Conservation (phyloP, 2,113 vertebrate genomes). For the Pluvialis apricaria region DNA sequence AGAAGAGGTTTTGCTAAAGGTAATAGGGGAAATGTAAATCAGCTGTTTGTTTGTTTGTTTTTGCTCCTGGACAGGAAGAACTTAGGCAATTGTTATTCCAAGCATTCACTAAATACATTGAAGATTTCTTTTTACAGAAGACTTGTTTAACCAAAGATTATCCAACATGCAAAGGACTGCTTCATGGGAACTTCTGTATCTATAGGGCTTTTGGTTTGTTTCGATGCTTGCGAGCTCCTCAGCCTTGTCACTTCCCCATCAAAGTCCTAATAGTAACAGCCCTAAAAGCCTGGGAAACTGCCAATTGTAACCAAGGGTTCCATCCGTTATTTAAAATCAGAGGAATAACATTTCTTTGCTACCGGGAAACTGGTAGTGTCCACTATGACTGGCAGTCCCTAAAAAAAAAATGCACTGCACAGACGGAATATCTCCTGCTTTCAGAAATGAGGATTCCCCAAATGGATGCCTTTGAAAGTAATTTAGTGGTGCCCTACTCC, state of each 20-base stretch:
- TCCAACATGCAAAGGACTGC: neutral
- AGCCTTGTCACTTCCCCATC: neutral
- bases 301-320: neutral
- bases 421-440: neutral
- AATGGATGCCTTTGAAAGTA: neutral
- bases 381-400: neutral
- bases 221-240: neutral
- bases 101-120: neutral
- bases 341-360: neutral
- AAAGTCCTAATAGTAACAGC: neutral
- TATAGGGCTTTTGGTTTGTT: neutral
- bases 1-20: neutral
- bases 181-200: neutral
- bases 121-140: neutral
- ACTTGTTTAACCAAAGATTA: conserved; percentile 5
- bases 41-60: neutral
- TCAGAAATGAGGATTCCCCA: neutral
- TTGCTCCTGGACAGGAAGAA: conserved; percentile 22
- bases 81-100: neutral
- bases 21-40: conserved; percentile 12
- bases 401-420: neutral
- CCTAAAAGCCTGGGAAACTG: neutral
- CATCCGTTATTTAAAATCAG: neutral
- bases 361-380: neutral
- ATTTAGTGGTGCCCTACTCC: neutral